Evolutionary conservation across 2,113 vertebrate genomes (phyloP).

Genomic region (Alouatta palliata): DNA sequence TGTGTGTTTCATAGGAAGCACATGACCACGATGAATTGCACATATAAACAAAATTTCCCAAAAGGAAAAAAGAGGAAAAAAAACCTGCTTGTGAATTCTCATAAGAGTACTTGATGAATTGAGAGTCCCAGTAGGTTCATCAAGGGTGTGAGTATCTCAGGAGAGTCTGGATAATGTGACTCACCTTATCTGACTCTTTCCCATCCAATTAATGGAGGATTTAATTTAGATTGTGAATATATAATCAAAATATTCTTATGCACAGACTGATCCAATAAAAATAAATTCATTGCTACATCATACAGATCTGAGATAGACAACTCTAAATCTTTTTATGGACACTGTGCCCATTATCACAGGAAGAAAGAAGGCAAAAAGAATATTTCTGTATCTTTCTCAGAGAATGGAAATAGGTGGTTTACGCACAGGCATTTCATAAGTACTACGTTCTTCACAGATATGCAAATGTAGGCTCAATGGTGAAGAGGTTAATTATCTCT

Average conservation of each 20-base stretch:
- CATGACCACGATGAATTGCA: background rate
- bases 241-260: conserved; percentile 40
- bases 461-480: background rate
- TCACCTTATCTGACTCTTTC: conserved; percentile 14
- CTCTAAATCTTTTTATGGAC: background rate
- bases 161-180: background rate
- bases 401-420: background rate
- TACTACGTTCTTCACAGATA: background rate
- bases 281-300: conserved; percentile 20
- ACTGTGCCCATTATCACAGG: background rate
- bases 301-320: background rate
- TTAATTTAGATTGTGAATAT: conserved; percentile 21
- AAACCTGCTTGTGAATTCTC: background rate
- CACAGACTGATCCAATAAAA: conserved; percentile 38
- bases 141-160: background rate
- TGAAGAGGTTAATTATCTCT: background rate
- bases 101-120: background rate
- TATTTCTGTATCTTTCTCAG: background rate
- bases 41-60: background rate
- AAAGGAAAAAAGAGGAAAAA: background rate
- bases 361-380: background rate
- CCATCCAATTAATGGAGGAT: conserved; percentile 1
- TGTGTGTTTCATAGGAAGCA: background rate
- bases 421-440: background rate
- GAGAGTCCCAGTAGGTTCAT: background rate